These are phyloP conservation scores for Hemibagrus wyckioides DNA, from an alignment of 2,113 vertebrate genomes.

Conservation along the genomic window DNA sequence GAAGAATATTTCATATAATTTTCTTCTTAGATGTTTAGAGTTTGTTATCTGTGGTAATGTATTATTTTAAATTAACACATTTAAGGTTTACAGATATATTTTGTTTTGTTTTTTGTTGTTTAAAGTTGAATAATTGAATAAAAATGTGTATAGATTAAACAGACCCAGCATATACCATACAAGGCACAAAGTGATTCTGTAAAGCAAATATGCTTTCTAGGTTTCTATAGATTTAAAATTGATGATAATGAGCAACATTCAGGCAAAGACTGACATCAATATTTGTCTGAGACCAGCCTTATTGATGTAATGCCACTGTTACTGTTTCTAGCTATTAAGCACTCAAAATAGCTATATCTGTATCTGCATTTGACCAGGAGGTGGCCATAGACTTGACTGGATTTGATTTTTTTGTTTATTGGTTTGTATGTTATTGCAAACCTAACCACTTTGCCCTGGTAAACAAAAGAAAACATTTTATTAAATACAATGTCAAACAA, in stretches of 20 bases:
- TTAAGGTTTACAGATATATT: background rate
- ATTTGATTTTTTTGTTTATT: too few species aligned
- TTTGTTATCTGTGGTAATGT: background rate
- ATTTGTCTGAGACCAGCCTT: too few species aligned
- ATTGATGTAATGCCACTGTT: background rate
- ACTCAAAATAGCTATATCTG: background rate
- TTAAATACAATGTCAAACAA: background rate
- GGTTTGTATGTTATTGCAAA: too few species aligned
- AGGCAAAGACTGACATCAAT: too few species aligned
- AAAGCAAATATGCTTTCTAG: background rate
- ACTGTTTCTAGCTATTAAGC: background rate
- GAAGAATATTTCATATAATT: background rate
- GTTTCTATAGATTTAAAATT: background rate
- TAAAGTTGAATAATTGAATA: background rate
- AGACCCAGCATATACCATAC: background rate
- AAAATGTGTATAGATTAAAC: background rate
- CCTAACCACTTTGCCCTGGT: too few species aligned
- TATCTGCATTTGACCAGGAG: too few species aligned
- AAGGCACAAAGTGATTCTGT: background rate
- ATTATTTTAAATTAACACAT: background rate
- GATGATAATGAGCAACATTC: background rate
- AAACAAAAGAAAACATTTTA: too few species aligned
- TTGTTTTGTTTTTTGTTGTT: background rate
- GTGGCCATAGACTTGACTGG: too few species aligned
- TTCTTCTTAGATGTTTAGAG: background rate